These are phyloP conservation scores for Amazona finschi DNA, from an alignment of 2,797 vertebrate genomes.

Conservation along the genomic window DNA sequence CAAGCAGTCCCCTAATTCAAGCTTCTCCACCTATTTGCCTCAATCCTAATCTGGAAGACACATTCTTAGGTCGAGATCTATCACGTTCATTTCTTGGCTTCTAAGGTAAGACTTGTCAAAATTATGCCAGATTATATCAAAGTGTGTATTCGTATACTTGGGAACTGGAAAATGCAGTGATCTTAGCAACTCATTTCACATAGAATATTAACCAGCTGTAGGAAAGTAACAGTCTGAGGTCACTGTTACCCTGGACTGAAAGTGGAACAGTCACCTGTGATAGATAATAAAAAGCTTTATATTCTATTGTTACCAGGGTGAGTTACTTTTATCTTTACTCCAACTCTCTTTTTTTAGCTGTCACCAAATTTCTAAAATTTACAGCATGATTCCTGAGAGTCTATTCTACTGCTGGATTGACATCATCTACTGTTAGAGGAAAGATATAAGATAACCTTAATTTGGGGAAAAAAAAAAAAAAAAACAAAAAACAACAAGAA, in stretches of 20 bases:
- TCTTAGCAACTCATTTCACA: not conserved
- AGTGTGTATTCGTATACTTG: not conserved
- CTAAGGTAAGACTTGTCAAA: not conserved
- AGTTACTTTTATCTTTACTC: not conserved
- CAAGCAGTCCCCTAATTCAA: not conserved
- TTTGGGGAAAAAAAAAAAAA: not conserved
- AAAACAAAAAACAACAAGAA: not conserved
- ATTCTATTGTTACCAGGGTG: not conserved
- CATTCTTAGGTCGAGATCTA: not conserved
- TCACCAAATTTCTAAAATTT: not conserved
- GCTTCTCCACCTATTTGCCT: not conserved
- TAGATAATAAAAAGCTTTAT: constrained; percentile 9
- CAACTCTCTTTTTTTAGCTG: not conserved
- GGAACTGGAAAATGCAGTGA: not conserved
- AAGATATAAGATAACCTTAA: not conserved
- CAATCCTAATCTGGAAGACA: not conserved
- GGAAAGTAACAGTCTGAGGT: not conserved
- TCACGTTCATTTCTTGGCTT: not conserved
- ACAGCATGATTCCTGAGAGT: not conserved
- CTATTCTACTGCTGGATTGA: not conserved
- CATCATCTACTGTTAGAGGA: not conserved
- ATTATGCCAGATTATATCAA: not conserved
- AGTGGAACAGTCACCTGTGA: not conserved
- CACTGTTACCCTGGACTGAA: not conserved
- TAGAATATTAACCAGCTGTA: not conserved